Base-by-base conservation (phyloP, 2,113 vertebrate genomes). In the Trichomycterus rosablanca region DNA sequence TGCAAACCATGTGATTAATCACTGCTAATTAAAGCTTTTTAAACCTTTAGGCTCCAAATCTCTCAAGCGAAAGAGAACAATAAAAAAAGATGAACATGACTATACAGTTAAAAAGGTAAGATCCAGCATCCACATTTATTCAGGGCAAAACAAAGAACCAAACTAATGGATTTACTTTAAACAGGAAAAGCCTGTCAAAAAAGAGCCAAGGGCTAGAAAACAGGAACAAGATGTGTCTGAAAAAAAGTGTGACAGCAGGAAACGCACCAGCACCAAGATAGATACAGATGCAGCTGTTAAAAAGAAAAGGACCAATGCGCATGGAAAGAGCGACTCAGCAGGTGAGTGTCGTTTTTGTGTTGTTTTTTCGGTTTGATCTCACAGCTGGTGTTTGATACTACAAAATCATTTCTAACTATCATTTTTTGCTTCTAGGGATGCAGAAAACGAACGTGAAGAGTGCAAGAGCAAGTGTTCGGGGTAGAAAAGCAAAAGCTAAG, bases 41-140 rank as follows among this genome's bases (percentile, higher is more conserved):
- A n/a, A n/a, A 5, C 19, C n/a, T 24, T 9, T 49, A 89, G 85
- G 37, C 53, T 72, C 67, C 49, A 89, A 85, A 62, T 76, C 80
- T 52, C 63, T 73, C 6, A 87, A 76, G 68, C 55, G 40, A n/a
- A 88, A 81, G 68, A 80, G 82, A 58, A 80, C 76, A 63, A 23
- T 15, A 6, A 83, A 83, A 63, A 86, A 79, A 72, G 72, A 67
- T 2, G 66, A 76, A 19, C 66, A 80, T 1, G 79, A 79, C 34
- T 67, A 76, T 34, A 68, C 56, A 2, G n/a, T 48, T 48, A 65
- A 15, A 9, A 57, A 68, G 66, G 71, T 68, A n/a, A 68, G 51
- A 20, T 37, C 6, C 6, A 11, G n/a, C 15, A 30, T n/a, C n/a
- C n/a, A n/a, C n/a, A n/a, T n/a, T n/a, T n/a, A n/a, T n/a, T n/a